Conservation (phyloP, 2,113 vertebrate species). For the Centropristis striata region DNA sequence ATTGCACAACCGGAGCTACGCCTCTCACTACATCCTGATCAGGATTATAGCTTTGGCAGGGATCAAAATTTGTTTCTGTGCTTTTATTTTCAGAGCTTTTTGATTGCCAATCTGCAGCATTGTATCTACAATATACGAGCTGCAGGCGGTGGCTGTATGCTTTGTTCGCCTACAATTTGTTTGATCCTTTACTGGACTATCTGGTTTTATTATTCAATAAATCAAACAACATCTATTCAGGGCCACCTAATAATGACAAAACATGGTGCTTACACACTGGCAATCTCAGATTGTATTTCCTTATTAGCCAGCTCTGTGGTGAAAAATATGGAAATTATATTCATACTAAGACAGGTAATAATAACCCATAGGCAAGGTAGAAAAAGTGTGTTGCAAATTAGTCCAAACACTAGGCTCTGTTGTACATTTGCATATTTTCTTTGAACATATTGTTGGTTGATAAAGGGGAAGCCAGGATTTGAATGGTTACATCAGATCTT, state of each 20-base stretch:
- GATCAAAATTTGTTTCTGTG: constrained; percentile 55
- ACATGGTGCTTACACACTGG: constrained; percentile 48
- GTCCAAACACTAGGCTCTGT: constrained; percentile 48
- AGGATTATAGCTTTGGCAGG: constrained; percentile 63
- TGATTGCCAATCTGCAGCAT: constrained; percentile 51
- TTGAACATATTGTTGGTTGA: constrained; percentile 33
- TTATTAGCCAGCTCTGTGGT: constrained; percentile 57
- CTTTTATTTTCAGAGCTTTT: constrained; percentile 58
- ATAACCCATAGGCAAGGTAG: constrained; percentile 65
- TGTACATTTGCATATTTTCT: constrained; percentile 60
- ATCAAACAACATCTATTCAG: constrained; percentile 67
- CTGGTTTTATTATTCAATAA: constrained; percentile 68
- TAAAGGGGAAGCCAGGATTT: not conserved
- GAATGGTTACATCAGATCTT: constrained; percentile 15
- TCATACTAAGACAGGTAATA: constrained; percentile 69
- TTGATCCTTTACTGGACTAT: constrained; percentile 60
- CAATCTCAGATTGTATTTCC: constrained; percentile 59
- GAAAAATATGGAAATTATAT: constrained; percentile 78
- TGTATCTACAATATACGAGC: constrained; percentile 30
- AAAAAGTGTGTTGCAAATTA: constrained; percentile 64
- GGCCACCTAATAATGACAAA: constrained; percentile 62
- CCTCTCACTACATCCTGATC: constrained; percentile 63
- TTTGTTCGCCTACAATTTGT: constrained; percentile 56
- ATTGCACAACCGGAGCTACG: constrained; percentile 47
- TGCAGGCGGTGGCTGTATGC: constrained; percentile 14